Conservation (phyloP, 2,888 invertebrate species). For the Dicycla oo region DNA sequence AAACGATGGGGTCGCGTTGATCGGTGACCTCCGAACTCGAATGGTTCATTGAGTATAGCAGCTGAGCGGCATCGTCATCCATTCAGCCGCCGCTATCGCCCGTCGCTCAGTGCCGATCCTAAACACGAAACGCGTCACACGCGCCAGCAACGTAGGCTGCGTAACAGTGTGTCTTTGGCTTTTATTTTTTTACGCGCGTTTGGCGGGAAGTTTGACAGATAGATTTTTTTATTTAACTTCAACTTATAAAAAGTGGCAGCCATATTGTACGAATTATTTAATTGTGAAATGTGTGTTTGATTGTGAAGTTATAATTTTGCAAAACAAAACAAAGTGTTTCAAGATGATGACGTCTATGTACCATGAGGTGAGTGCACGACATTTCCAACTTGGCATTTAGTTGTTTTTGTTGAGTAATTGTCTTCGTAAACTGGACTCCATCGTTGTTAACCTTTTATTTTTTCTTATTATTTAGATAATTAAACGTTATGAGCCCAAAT, state of each 20-base stretch:
- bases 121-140: constrained; percentile 88
- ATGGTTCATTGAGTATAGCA: constrained; percentile 89
- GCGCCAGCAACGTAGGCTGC: constrained; percentile 81
- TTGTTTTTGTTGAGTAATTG: constrained; percentile 83
- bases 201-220: constrained; percentile 84
- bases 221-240: constrained; percentile 27
- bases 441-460: constrained; percentile 65
- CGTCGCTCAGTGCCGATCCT: constrained; percentile 85
- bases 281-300: constrained; percentile 84
- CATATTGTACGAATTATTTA: constrained; percentile 49
- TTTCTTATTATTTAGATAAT: constrained; percentile 49
- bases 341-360: constrained; percentile 88
- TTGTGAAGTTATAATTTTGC: constrained; percentile 77
- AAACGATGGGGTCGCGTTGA: constrained; percentile 83
- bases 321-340: constrained; percentile 77
- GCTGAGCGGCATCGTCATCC: constrained; percentile 82
- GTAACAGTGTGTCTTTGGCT: constrained; percentile 76
- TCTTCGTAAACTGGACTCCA: constrained; percentile 71
- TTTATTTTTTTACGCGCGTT: constrained; percentile 74
- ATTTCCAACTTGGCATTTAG: constrained; percentile 84
- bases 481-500: constrained; percentile 42
- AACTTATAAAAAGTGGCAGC: constrained; percentile 42
- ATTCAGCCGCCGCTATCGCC: constrained; percentile 79
- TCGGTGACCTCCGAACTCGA: constrained; percentile 88
- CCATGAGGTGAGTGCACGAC: constrained; percentile 88